phyloP scores from a whole-genome alignment of 2,888 invertebrate genomes.

The Oxystoma pomonae region DNA sequence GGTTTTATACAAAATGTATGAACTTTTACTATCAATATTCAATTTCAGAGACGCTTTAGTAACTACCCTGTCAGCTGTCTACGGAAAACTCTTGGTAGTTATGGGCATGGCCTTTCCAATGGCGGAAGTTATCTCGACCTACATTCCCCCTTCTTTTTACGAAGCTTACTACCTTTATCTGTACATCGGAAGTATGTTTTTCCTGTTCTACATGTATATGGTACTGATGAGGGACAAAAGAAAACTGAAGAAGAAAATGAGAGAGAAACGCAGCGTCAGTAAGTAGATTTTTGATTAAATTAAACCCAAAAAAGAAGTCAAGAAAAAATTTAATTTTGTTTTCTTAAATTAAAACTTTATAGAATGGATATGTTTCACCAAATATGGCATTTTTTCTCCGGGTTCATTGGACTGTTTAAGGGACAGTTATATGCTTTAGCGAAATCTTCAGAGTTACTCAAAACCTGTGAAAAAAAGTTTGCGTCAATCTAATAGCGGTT shows the following conservation, averaged over 20 bases:
- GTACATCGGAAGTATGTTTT: slow-evolving; percentile 65
- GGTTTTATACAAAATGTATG: too few relatives aligned
- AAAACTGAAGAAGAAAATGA: slow-evolving; percentile 36
- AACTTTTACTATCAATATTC: too few relatives aligned
- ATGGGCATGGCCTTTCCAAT: slow-evolving; percentile 95
- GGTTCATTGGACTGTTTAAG: slow-evolving; percentile 75
- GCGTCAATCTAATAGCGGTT: too few relatives aligned
- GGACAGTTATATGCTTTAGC: slow-evolving; percentile 69
- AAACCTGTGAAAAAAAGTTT: neutral
- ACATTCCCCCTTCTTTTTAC: slow-evolving; percentile 90
- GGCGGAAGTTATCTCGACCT: slow-evolving; percentile 93
- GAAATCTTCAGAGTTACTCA: slow-evolving; percentile 72
- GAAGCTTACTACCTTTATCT: slow-evolving; percentile 69
- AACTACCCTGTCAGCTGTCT: slow-evolving; percentile 86
- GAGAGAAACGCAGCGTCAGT: slow-evolving; percentile 37
- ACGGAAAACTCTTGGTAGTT: slow-evolving; percentile 89
- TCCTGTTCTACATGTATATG: slow-evolving; percentile 63
- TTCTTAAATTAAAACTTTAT: neutral
- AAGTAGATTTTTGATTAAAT: neutral
- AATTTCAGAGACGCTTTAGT: slow-evolving; percentile 81
- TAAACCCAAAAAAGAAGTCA: neutral
- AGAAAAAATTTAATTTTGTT: neutral
- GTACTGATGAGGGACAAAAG: slow-evolving; percentile 62
- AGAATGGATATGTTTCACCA: slow-evolving; percentile 53
- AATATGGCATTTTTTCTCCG: slow-evolving; percentile 69